Conservation (phyloP, 2,113 vertebrate genomes). For the Aplodontia rufa region DNA sequence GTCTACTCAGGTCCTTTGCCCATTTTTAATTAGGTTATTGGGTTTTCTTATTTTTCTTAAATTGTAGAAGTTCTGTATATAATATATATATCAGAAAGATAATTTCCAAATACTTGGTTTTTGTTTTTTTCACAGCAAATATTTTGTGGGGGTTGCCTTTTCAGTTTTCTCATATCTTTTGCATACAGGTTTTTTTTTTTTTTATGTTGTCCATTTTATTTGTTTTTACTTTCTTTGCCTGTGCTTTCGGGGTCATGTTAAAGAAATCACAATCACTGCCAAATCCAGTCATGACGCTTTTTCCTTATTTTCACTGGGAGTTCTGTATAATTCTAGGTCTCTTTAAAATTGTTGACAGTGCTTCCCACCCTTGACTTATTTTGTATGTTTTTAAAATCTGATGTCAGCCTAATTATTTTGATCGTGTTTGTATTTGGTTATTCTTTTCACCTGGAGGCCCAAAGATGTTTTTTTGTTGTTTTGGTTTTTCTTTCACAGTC, state of each 20-base stretch:
- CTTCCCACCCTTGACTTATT: background rate
- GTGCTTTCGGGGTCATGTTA: background rate
- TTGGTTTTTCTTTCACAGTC: background rate
- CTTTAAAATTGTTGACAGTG: background rate
- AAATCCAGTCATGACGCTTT: background rate
- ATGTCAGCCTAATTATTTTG: background rate
- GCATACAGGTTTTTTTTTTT: background rate
- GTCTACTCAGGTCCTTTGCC: background rate
- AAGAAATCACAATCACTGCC: background rate
- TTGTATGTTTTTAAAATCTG: slow-evolving; percentile 23
- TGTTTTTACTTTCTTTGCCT: background rate
- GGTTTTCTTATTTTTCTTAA: background rate
- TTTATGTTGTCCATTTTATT: background rate
- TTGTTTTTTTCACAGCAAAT: background rate
- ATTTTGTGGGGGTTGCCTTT: background rate
- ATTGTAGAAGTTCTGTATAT: background rate
- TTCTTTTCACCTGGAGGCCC: background rate
- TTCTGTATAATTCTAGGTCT: background rate
- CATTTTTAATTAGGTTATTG: background rate
- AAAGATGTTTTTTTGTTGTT: background rate
- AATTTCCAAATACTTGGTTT: background rate
- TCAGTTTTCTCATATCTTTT: background rate
- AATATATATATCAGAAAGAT: background rate
- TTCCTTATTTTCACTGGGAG: background rate
- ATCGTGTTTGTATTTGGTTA: background rate